phyloP scores from a whole-genome alignment of 2,113 vertebrate species.

The Sturnira hondurensis region DNA sequence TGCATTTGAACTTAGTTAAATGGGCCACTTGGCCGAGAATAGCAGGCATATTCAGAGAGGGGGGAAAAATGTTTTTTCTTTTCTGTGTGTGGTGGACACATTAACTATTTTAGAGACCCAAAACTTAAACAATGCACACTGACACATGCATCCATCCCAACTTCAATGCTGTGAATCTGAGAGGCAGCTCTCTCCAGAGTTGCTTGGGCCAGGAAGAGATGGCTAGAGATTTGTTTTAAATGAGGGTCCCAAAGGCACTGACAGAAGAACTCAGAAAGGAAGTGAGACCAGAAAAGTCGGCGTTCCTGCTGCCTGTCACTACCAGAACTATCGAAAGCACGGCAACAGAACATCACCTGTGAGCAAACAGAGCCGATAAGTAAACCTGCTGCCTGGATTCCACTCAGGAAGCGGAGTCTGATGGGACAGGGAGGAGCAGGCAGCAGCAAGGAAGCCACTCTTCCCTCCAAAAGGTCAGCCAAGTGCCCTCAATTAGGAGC shows the following conservation, averaged over 20 bases:
- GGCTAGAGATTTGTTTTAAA: constrained; percentile 40
- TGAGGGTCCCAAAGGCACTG: background rate
- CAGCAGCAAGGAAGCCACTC: rapidly evolving
- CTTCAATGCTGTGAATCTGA: background rate
- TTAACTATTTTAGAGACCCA: background rate
- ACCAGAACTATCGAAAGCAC: background rate
- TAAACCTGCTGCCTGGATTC: background rate
- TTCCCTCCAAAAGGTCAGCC: background rate
- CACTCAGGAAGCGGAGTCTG: background rate
- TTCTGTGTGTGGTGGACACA: background rate
- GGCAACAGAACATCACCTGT: background rate
- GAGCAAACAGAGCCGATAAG: background rate
- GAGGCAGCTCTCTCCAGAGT: background rate
- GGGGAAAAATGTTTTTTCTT: background rate
- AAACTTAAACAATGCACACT: background rate
- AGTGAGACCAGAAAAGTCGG: too few relatives aligned
- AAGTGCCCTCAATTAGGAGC: background rate
- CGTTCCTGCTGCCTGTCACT: too few relatives aligned
- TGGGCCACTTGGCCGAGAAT: background rate
- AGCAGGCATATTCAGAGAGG: background rate
- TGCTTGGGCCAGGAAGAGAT: background rate
- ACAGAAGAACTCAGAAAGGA: background rate
- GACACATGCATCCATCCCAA: rapidly evolving
- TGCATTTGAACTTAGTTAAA: background rate
- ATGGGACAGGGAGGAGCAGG: background rate